These are phyloP conservation scores for Babylonia areolata DNA, from an alignment of 1,140 invertebrate species.

Conservation along the genomic window DNA sequence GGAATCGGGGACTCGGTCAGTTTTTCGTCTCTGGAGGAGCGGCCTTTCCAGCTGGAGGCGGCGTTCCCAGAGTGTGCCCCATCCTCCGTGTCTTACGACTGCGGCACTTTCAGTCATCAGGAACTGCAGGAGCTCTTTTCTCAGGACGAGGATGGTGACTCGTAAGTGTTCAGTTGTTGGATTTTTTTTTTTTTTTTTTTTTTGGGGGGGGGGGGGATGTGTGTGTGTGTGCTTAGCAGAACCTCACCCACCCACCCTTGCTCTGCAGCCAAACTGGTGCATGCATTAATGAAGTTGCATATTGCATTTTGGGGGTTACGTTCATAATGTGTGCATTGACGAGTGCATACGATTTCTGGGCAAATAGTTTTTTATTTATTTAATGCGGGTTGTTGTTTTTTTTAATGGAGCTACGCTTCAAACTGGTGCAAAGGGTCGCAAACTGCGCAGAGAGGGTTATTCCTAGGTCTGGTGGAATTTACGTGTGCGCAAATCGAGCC, in stretches of 20 bases:
- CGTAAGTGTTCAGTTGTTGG: constrained; percentile 34
- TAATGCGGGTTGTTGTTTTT: neutral
- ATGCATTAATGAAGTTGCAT: neutral
- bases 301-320: neutral
- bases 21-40: constrained; percentile 19
- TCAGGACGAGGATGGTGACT: constrained; percentile 36
- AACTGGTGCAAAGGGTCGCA: constrained; percentile 30
- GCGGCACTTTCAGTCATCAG: constrained; percentile 20
- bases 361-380: neutral
- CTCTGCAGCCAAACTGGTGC: neutral
- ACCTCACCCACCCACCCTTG: neutral
- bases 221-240: too few relatives aligned
- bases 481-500: constrained; percentile 34
- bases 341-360: neutral
- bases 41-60: neutral
- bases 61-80: constrained; percentile 14
- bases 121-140: constrained; percentile 36
- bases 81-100: neutral
- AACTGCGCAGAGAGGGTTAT: constrained; percentile 19
- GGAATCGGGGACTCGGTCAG: neutral
- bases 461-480: constrained; percentile 35
- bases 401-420: neutral
- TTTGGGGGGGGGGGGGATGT: too few relatives aligned
- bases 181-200: too few relatives aligned
- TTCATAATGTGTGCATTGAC: neutral